phyloP scores from a whole-genome alignment of 2,888 invertebrate species.

The Pilophorus perplexus region DNA sequence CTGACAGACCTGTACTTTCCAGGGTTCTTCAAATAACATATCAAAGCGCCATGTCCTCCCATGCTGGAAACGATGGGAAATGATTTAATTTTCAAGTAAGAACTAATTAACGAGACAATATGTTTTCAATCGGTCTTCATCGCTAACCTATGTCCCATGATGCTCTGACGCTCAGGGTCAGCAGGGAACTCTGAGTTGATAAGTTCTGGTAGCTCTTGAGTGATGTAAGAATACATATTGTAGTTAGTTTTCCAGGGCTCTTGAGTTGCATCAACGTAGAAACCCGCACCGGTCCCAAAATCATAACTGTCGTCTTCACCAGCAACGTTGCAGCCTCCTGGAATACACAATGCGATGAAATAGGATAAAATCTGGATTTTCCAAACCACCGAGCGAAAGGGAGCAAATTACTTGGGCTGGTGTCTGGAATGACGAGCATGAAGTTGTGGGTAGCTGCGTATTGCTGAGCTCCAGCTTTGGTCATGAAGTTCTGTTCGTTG shows the following conservation, averaged over 20 bases:
- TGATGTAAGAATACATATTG: slow-evolving; percentile 93
- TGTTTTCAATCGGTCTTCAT: background rate
- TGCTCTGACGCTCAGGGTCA: slow-evolving; percentile 62
- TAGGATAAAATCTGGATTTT: too few species aligned
- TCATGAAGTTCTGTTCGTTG: slow-evolving; percentile 91
- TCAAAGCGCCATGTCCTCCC: slow-evolving; percentile 96
- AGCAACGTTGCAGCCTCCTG: slow-evolving; percentile 77
- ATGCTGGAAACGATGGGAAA: slow-evolving; percentile 84
- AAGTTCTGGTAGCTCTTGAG: slow-evolving; percentile 74
- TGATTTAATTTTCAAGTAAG: too few species aligned
- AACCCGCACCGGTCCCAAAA: slow-evolving; percentile 93
- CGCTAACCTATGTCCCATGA: slow-evolving; percentile 74
- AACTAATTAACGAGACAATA: background rate
- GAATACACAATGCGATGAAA: too few species aligned
- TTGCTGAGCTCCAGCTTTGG: slow-evolving; percentile 92
- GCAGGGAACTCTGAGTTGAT: slow-evolving; percentile 73
- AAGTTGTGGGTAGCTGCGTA: slow-evolving; percentile 83
- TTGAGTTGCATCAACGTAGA: slow-evolving; percentile 87
- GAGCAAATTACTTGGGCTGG: slow-evolving; percentile 73
- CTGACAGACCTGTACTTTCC: slow-evolving; percentile 84
- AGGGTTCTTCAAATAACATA: slow-evolving; percentile 86
- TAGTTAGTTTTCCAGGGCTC: slow-evolving; percentile 93
- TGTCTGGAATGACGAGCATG: slow-evolving; percentile 90
- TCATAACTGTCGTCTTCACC: slow-evolving; percentile 92
- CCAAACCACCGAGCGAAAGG: too few species aligned